Evolutionary conservation across 2,113 vertebrate genomes (phyloP), one percentile per base, ranked within the genome.

Genomic region (Odobenus rosmarus): DNA sequence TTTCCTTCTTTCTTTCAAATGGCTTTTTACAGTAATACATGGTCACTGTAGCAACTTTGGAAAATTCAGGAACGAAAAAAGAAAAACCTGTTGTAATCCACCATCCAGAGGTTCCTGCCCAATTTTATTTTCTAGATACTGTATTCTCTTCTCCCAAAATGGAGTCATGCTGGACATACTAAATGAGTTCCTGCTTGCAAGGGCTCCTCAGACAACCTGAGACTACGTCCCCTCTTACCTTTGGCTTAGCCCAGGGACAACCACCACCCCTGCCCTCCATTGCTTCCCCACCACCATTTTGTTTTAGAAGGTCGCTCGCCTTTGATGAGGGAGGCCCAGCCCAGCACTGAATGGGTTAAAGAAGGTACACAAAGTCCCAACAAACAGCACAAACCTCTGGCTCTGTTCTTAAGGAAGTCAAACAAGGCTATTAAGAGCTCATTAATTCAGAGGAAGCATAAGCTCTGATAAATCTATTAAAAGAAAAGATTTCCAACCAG

Each of bases 401-500:
- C 39, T 97, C 24, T 85, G 49, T 96, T 90, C 90, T 95, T 97
- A 90, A 4, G 15, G 76, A 88, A 96, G 91, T 49, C 71, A 94
- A 92, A 93, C 59, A 95, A 46, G 42, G 19, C 84, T 97, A 86
- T 69, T 69, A 83, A 82, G 79, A 97, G 55, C 76, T 90, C 82
- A 94, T 96, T 98, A 97, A 89, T 97, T 98, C 95, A 97, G 0
- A 0, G 51, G 74, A 95, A 77, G 24, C 42, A n/a, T 95, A 64
- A 94, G 67, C 86, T 93, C 95, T 96, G 96, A 96, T 93, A 28
- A 97, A 96, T 93, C 95, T 93, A 92, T 86, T 95, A 97, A 77
- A 92, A 98, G 71, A 31, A 97, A 97, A 93, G 77, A 96, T 96
- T 97, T 98, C 97, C 87, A 85, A 98, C 95, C 86, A 93, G 90